These are phyloP conservation scores for Corynorhinus townsendii DNA, from an alignment of 2,113 vertebrate species.

Conservation along the genomic window DNA sequence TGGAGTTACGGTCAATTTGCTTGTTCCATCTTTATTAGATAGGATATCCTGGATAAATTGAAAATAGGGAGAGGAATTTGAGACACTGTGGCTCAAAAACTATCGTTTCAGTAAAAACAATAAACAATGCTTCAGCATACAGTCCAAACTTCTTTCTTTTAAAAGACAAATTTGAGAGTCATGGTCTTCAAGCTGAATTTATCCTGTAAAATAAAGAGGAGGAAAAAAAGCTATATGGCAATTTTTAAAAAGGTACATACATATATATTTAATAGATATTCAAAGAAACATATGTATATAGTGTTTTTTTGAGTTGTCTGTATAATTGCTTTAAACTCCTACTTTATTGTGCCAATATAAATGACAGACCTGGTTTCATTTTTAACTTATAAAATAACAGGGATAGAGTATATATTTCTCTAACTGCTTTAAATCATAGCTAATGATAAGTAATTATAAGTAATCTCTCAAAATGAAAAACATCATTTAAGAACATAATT, in stretches of 20 bases:
- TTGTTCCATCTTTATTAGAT: no score
- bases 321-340: neutral
- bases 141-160: neutral
- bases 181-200: neutral
- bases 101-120: neutral
- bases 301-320: neutral
- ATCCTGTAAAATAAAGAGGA: neutral
- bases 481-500: conserved; percentile 43
- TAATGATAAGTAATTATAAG: conserved; percentile 59
- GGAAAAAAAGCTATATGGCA: neutral
- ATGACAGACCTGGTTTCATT: neutral
- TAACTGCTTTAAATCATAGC: conserved; percentile 43
- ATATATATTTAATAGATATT: neutral
- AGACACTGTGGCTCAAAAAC: neutral
- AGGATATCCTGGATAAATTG: neutral
- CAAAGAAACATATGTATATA: neutral
- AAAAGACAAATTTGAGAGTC: neutral
- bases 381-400: conserved; percentile 25
- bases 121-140: neutral
- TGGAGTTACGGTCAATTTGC: no score
- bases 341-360: conserved; percentile 25
- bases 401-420: conserved; percentile 28
- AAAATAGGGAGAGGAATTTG: neutral
- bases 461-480: conserved; percentile 56
- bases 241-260: no score